Evolutionary conservation across 1,140 invertebrate genomes (phyloP), one percentile per base, ranked within the genome.

Genomic region (Lucilia cuprina): DNA sequence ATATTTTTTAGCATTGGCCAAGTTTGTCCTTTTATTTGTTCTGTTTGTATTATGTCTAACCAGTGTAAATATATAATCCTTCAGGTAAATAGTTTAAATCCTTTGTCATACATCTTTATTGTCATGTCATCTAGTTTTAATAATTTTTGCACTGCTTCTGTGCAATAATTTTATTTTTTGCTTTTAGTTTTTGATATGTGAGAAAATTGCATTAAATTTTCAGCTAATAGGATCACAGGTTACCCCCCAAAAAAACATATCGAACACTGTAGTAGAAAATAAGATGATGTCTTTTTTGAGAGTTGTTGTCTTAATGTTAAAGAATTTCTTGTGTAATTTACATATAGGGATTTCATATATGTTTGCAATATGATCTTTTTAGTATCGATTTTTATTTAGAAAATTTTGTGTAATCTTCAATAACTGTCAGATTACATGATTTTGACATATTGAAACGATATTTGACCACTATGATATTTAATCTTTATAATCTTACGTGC

Each of bases 21-120:
- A 9, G 19, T 25, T n/a, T 19, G n/a, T 70, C 65, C 19, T 70
- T 70, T 70, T 70, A 30, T 30, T 30, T 30, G 25, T 70, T 70
- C 5, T 21, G 13, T 70, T 21, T 25, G 8, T 70, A 5, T 70
- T 70, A 7, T 70, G 17, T 7, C 2, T 21, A 19, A 21, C 65
- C n/a, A 70, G 19, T 70, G 65, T 70, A 70, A 70, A 82, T 25
- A 82, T 49, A 47, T 83, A 74, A 74, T 83, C 70, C 47, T 83
- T 75, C 83, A 83, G 83, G 60, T 74, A 83, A 83, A 83, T 75
- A 25, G 83, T 75, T 74, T 83, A 75, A 74, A 83, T 83, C 70
- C 55, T 83, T 83, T 83, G 82, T 83, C 49, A 70, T 83, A 60
- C 55, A 70, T 70, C 65, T 21, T 70, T n/a, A 70, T 70, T 70